Evolutionary conservation across 2,797 vertebrate genomes (phyloP).

Genomic region (Sternotherus odoratus): DNA sequence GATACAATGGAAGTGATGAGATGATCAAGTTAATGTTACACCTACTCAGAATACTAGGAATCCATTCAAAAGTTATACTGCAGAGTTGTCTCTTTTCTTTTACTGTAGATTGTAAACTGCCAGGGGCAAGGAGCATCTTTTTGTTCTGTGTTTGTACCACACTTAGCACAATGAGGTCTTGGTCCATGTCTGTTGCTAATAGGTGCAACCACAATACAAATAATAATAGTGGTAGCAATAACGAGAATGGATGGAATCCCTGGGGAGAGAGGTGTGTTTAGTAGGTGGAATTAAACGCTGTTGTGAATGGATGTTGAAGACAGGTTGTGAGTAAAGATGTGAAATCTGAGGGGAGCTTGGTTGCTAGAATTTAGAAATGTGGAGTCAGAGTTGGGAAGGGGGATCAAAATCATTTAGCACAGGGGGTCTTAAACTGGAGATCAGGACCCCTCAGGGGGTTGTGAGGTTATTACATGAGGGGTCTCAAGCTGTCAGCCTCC

Average conservation of each 20-base stretch:
- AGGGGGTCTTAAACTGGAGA: no score
- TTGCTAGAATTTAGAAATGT: background rate
- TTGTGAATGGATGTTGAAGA: background rate
- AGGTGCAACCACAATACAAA: background rate
- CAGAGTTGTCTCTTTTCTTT: background rate
- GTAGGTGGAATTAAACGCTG: background rate
- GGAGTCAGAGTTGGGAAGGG: no score
- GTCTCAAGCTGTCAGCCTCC: no score
- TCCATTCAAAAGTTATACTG: background rate
- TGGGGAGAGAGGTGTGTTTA: background rate
- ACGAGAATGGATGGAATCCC: background rate
- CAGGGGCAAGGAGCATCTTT: background rate
- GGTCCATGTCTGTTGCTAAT: accelerated
- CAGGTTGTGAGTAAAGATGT: background rate
- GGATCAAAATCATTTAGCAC: background rate
- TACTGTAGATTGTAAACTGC: background rate
- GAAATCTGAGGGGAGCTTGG: background rate
- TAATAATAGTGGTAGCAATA: background rate
- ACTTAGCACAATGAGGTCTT: background rate
- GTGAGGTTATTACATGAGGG: no score
- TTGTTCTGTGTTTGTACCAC: background rate
- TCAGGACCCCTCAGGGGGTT: no score
- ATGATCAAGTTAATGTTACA: background rate
- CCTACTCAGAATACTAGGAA: background rate
- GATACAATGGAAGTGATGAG: background rate